Conservation (phyloP, 2,797 vertebrate genomes). For the Decapterus maruadsi region DNA sequence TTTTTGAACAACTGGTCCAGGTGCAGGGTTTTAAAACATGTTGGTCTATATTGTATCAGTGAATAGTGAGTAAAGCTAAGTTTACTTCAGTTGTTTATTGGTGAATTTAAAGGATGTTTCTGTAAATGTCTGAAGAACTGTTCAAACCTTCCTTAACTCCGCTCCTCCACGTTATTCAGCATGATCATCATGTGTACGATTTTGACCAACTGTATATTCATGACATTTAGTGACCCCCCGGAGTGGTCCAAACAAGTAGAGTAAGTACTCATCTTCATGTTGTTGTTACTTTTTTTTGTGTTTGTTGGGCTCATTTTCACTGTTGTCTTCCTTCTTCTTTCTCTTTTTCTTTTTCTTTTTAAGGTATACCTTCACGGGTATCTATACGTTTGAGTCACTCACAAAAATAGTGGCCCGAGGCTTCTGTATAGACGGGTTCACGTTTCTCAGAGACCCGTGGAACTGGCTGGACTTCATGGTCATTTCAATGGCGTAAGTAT, state of each 20-base stretch:
- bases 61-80: no score
- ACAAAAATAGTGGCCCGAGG: constrained; percentile 98
- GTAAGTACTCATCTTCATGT: constrained; percentile 86
- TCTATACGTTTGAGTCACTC: constrained; percentile 99
- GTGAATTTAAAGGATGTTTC: constrained; percentile 11
- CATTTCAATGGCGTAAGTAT: constrained; percentile 99
- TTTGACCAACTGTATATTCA: constrained; percentile 99
- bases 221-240: constrained; percentile 99
- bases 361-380: constrained; percentile 99
- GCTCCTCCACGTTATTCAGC: constrained; percentile 93
- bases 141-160: constrained; percentile 79
- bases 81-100: neutral
- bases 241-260: constrained; percentile 99
- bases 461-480: constrained; percentile 99
- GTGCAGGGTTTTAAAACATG: no score
- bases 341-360: neutral
- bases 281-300: neutral
- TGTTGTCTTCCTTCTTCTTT: constrained; percentile 1
- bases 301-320: neutral
- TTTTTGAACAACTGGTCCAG: no score
- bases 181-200: constrained; percentile 99
- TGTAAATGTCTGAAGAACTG: neutral
- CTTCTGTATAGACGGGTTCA: constrained; percentile 97
- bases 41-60: no score
- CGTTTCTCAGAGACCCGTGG: constrained; percentile 97